Evolutionary conservation across 2,797 vertebrate species (phyloP).

Genomic region (Tachyglossus aculeatus): DNA sequence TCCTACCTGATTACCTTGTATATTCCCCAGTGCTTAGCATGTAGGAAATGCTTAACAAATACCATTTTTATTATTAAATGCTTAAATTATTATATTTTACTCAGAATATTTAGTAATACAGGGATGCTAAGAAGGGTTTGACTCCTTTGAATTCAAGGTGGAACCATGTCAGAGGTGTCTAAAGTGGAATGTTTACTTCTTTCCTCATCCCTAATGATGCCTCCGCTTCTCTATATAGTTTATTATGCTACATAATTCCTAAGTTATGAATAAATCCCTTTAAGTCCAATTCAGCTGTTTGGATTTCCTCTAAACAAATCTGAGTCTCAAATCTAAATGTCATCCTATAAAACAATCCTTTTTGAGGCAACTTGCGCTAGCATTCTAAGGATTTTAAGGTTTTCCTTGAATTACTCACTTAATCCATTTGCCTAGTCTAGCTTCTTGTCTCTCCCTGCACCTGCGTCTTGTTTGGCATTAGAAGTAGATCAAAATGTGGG

Average conservation of each 20-base stretch:
- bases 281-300: slow-evolving; percentile 30
- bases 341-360: slow-evolving; percentile 16
- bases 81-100: too few species aligned
- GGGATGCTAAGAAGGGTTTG: too few species aligned
- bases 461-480: slow-evolving; percentile 19
- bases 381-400: slow-evolving; percentile 12
- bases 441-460: background rate
- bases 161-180: background rate
- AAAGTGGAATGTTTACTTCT: background rate
- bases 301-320: slow-evolving; percentile 35
- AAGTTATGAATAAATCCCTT: slow-evolving; percentile 27
- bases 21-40: too few species aligned
- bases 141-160: background rate
- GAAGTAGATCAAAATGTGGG: slow-evolving; percentile 9
- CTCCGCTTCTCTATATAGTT: background rate
- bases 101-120: too few species aligned
- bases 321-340: slow-evolving; percentile 39
- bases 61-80: too few species aligned
- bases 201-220: slow-evolving; percentile 2
- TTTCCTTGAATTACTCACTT: slow-evolving; percentile 2
- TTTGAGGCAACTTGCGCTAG: slow-evolving; percentile 8
- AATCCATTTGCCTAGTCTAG: background rate
- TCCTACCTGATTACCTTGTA: too few species aligned
- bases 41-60: too few species aligned
- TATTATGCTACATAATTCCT: slow-evolving; percentile 41